Evolutionary conservation across 2,888 invertebrate genomes (phyloP).

Genomic region (Neoscelio sp.): DNA sequence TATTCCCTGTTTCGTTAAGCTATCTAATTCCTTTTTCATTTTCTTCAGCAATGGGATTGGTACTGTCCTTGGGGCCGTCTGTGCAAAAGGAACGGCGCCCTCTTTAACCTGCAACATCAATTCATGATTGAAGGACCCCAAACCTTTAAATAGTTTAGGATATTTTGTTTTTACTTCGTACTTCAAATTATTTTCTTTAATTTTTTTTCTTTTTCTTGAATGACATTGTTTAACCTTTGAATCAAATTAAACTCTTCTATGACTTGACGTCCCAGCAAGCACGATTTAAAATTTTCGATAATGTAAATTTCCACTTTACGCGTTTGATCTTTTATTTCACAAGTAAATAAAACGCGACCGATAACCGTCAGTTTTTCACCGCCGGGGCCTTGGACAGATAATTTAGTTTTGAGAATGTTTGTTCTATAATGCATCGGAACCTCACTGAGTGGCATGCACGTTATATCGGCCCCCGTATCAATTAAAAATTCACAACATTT

Average conservation of each 20-base stretch:
- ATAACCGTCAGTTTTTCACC: constrained; percentile 27
- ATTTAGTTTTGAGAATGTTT: constrained; percentile 37
- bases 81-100: constrained; percentile 72
- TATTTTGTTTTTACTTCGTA: constrained; percentile 25
- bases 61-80: constrained; percentile 72
- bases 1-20: constrained; percentile 70
- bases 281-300: constrained; percentile 34
- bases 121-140: constrained; percentile 67
- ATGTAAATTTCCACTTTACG: constrained; percentile 29
- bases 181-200: not conserved
- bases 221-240: constrained; percentile 6
- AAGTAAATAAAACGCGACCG: too few relatives aligned
- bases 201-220: not conserved
- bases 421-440: too few relatives aligned
- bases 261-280: constrained; percentile 63
- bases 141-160: constrained; percentile 61
- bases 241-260: constrained; percentile 46
- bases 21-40: constrained; percentile 74
- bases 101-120: constrained; percentile 70
- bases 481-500: constrained; percentile 30
- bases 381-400: constrained; percentile 51
- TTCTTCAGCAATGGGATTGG: constrained; percentile 74
- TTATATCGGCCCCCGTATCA: constrained; percentile 52
- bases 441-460: constrained; percentile 29
- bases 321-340: constrained; percentile 1